Evolutionary conservation across 2,888 invertebrate genomes (phyloP).

Genomic region (Tanypteryx hageni): DNA sequence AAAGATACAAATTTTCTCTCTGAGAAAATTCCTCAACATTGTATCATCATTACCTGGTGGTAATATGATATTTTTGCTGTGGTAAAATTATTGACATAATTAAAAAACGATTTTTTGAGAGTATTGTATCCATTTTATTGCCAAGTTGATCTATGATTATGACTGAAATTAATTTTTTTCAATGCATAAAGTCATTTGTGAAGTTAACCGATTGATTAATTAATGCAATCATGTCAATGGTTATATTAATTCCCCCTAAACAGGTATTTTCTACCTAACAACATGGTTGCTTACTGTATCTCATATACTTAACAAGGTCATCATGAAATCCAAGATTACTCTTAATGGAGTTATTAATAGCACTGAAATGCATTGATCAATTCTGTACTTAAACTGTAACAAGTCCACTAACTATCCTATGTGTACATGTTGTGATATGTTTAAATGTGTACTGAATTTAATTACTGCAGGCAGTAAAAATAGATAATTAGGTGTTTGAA

Average conservation of each 20-base stretch:
- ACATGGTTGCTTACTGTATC: neutral
- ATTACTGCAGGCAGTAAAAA: slow-evolving; percentile 46
- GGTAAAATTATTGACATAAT: too few relatives aligned
- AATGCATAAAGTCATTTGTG: neutral
- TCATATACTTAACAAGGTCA: neutral
- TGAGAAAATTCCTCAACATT: too few relatives aligned
- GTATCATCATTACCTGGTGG: too few relatives aligned
- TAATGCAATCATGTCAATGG: neutral
- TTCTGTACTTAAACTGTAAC: slow-evolving; percentile 27
- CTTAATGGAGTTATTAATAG: neutral
- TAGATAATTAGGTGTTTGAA: neutral
- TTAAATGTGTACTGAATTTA: slow-evolving; percentile 32
- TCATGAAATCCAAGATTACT: neutral
- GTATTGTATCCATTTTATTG: too few relatives aligned
- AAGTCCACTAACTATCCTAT: slow-evolving; percentile 28
- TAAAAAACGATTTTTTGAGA: too few relatives aligned
- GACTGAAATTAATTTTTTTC: too few relatives aligned
- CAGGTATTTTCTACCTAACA: neutral
- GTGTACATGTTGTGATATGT: slow-evolving; percentile 33
- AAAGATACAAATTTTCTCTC: too few relatives aligned
- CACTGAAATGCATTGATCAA: slow-evolving; percentile 1
- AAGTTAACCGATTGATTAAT: neutral
- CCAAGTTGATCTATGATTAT: too few relatives aligned
- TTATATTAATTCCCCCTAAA: too few relatives aligned
- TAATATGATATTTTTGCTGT: too few relatives aligned